These are phyloP conservation scores for Hyphantria cunea DNA, from an alignment of 1,140 invertebrate species.

Conservation along the genomic window DNA sequence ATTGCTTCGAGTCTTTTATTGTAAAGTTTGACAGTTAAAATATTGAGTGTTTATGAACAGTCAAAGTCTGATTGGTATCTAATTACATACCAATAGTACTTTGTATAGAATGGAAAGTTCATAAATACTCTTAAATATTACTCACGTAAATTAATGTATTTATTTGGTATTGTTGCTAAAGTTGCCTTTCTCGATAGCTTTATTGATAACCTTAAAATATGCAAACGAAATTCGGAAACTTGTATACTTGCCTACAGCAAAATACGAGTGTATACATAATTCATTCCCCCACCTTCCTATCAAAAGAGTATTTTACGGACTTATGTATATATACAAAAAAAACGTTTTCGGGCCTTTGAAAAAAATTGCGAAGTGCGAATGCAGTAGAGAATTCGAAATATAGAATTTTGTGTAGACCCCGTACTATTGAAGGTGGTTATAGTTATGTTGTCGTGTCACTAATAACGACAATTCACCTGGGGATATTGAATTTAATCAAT, in stretches of 20 bases:
- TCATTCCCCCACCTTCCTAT: background rate
- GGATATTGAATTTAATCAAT: constrained; percentile 46
- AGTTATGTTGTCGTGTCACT: constrained; percentile 27
- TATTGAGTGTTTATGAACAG: too few species aligned
- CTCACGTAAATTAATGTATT: background rate
- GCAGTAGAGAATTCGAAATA: background rate
- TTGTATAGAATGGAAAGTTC: too few species aligned
- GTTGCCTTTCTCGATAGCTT: background rate
- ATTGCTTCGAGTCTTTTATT: too few species aligned
- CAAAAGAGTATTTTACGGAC: background rate
- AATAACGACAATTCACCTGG: constrained; percentile 38
- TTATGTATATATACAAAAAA: background rate
- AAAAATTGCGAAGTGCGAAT: background rate
- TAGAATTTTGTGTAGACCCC: background rate
- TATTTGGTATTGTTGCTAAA: background rate
- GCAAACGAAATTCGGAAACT: background rate
- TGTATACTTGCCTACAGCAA: background rate
- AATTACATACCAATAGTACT: too few species aligned
- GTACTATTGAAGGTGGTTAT: background rate
- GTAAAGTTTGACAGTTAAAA: too few species aligned
- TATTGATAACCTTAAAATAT: background rate
- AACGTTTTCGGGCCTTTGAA: background rate
- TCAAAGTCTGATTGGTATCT: too few species aligned
- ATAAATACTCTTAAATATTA: too few species aligned
- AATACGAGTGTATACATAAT: background rate